Percentiles rank a stretch among this genome's conserved stretches.
Conservation (phyloP, 2,797 vertebrate genomes). For the Scleropages formosus region DNA sequence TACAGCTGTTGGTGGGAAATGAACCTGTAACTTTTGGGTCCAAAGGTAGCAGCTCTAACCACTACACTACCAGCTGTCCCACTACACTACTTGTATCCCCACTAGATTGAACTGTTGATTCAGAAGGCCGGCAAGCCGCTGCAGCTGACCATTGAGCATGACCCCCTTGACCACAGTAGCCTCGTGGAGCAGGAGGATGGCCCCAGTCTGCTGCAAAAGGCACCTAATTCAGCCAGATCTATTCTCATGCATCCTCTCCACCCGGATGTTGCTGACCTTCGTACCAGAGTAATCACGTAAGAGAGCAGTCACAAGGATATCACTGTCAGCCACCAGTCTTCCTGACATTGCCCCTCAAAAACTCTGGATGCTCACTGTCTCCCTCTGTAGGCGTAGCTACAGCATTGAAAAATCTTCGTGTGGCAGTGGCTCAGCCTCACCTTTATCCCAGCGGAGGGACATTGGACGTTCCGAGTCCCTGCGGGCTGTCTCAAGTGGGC, state of each 20-base stretch:
- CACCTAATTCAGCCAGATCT: constrained; percentile 50
- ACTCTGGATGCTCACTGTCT: constrained; percentile 16
- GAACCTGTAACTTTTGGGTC: too few relatives aligned
- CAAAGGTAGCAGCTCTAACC: too few relatives aligned
- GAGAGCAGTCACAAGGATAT: constrained; percentile 35
- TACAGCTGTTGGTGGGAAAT: too few relatives aligned
- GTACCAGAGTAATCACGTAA: constrained; percentile 77
- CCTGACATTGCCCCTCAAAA: neutral
- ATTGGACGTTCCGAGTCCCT: constrained; percentile 92
- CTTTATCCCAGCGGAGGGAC: constrained; percentile 80
- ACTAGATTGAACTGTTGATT: constrained; percentile 82
- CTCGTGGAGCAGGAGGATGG: constrained; percentile 49
- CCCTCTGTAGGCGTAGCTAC: constrained; percentile 77
- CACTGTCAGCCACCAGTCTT: neutral
- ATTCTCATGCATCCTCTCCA: constrained; percentile 50
- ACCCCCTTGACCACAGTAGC: constrained; percentile 69
- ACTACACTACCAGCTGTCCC: too few relatives aligned
- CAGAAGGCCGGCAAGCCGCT: constrained; percentile 84
- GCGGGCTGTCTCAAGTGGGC: constrained; percentile 70
- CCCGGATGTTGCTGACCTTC: constrained; percentile 51
- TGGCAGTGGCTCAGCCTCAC: constrained; percentile 64
- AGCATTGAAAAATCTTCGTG: constrained; percentile 85
- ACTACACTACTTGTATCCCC: constrained; percentile 9
- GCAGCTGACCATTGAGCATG: constrained; percentile 89
- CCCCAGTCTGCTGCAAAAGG: constrained; percentile 47